Evolutionary conservation across 2,888 invertebrate species (phyloP).

Genomic region (Epistrophella euchroma): DNA sequence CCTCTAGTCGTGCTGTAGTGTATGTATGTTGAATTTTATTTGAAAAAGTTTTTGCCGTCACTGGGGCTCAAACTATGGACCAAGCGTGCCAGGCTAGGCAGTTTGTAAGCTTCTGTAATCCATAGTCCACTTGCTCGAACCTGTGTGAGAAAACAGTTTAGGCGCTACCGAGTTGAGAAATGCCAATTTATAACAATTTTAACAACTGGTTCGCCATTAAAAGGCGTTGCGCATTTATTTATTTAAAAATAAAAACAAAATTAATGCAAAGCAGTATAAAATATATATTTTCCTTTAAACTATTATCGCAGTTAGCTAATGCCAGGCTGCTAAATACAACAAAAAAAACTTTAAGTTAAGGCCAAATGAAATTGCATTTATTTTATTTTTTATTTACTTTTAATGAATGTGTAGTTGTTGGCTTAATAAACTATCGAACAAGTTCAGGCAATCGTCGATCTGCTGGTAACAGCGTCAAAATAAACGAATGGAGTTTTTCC

Average conservation of each 20-base stretch:
- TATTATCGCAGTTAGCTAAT: not conserved
- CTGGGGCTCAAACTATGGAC: too few relatives aligned
- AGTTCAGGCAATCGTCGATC: conserved; percentile 81
- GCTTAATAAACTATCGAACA: conserved; percentile 80
- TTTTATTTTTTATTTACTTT: not conserved
- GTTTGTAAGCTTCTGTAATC: too few relatives aligned
- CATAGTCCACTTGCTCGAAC: too few relatives aligned
- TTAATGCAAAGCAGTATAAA: conserved; percentile 29
- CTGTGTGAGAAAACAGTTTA: too few relatives aligned
- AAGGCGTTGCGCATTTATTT: too few relatives aligned
- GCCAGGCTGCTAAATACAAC: conserved; percentile 26
- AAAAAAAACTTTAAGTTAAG: not conserved
- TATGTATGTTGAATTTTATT: too few relatives aligned
- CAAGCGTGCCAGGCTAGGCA: too few relatives aligned
- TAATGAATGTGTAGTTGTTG: not conserved
- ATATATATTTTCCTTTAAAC: conserved; percentile 4
- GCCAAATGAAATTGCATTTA: conserved; percentile 3
- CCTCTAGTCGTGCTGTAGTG: too few relatives aligned
- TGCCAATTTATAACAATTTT: too few relatives aligned
- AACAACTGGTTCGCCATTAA: too few relatives aligned
- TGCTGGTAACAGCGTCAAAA: conserved; percentile 78
- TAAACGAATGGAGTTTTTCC: conserved; percentile 55
- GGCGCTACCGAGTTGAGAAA: too few relatives aligned
- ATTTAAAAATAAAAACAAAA: not conserved
- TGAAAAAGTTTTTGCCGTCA: too few relatives aligned